Base-by-base conservation (phyloP, 2,797 vertebrate genomes). In the Schizothorax lantsangensis region DNA sequence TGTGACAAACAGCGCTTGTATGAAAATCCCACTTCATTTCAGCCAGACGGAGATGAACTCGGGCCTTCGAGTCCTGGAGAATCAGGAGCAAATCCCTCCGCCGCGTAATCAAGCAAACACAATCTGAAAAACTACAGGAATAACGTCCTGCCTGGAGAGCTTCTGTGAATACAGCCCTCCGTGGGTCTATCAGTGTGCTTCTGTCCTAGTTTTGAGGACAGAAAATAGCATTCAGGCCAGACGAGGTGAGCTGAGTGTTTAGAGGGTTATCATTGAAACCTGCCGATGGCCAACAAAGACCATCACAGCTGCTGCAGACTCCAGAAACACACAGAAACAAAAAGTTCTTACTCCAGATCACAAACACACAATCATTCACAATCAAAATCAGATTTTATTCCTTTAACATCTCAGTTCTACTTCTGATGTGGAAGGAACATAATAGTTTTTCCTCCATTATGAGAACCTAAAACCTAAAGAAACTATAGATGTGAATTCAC, bases 271-370 rank as follows among this genome's bases (percentile, higher is more conserved):
- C 79, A 47, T 4, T 69, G 62, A 66, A 69, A 36, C 79, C 79
- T 81, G 64, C 79, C 3, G 62, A 81, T 6, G 62, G 45, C n/a
- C 79, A 49, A 68, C 79, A 81, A 68, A 68, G 79, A 81, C 45
- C 1, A 21, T 49, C 40, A 47, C 52, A 79, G 77, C 21, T 33
- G 74, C 73, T 77, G 3, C 5, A 38, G 26, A 54, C 17, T 40
- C 66, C 21, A 26, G 7, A 80, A 62, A 80, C 57, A 80, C 23
- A 11, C 11, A 59, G 4, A 9, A 19, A 21, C 1, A 17, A 17
- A 36, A 71, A 5, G 30, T 62, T 17, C 66, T 30, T 17, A 17
- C 10, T 68, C 30, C 2, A 71, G 19, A 30, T 40, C 59, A 62
- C 6, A 62, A 62, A 26, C n/a, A 59, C 23, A 71, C 68, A 19